Base-by-base conservation (phyloP, 2,113 vertebrate genomes). In the Xiphophorus maculatus region DNA sequence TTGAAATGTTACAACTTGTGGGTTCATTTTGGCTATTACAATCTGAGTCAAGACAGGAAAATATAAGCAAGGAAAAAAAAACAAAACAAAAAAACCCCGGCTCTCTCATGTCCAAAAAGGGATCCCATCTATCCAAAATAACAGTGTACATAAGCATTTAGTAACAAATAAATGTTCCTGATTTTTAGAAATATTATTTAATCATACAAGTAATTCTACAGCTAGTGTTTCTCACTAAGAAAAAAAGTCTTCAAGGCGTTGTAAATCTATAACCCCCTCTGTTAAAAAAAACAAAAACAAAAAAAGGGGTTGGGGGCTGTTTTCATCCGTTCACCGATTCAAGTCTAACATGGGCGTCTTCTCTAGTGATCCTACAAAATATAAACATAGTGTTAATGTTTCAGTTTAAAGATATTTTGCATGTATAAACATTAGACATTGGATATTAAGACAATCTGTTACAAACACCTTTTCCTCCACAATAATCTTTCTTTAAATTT, bases 151-250 rank as follows among this genome's bases (percentile, higher is more conserved):
- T 94, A 91, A 93, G 93, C 95, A 95, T 97, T 98, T 98, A 95
- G 94, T 95, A 95, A 95, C 92, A 95, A 95, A 95, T 94, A 94
- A 93, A 94, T 87, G 89, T 94, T 95, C 94, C 95, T 94, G 95
- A 95, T 95, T 95, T 37, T 95, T 94, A 98, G 96, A 96, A 96
- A 98, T 95, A 93, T 93, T 94, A 90, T 88, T 93, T 93, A 92
- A 94, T 96, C 94, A 95, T 96, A 95, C 89, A 95, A 95, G 95
- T 97, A 96, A 96, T 96, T 96, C 96, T 98, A 98, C 96, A 96
- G 93, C 97, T 98, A 98, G 97, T 98, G 97, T 98, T 97, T 97
- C 94, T 94, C 96, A 96, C 97, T 96, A 96, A 96, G 95, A 37
- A 37, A 37, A 37, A 86, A 94, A 96, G 94, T 97, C 96, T 97